Conservation (phyloP, 2,113 vertebrate genomes). For the Grantiella picta region DNA sequence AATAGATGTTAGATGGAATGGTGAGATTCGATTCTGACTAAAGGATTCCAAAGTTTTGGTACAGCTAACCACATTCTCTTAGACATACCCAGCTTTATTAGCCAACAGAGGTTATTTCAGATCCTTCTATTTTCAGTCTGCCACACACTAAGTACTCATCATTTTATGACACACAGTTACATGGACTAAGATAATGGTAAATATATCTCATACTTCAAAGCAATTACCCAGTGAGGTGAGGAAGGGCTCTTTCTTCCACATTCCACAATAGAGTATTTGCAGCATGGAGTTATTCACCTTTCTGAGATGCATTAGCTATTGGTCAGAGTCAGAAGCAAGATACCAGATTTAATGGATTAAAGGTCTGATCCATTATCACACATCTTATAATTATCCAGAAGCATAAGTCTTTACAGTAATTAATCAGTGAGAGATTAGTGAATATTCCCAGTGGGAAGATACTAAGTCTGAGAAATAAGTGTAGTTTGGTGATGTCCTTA, state of each 20-base stretch:
- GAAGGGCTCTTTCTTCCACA: slow-evolving; percentile 44
- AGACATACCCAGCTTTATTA: background rate
- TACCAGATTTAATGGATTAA: slow-evolving; percentile 66
- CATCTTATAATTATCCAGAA: slow-evolving; percentile 68
- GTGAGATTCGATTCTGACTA: background rate
- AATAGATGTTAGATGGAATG: background rate
- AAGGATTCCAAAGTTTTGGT: background rate
- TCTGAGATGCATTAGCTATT: slow-evolving; percentile 51
- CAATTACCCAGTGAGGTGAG: slow-evolving; percentile 49
- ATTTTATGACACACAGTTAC: slow-evolving; percentile 58
- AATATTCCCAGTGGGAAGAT: slow-evolving; percentile 66
- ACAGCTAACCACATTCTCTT: background rate
- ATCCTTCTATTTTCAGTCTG: slow-evolving; percentile 57
- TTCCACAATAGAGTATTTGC: slow-evolving; percentile 42
- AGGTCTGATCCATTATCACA: slow-evolving; percentile 69
- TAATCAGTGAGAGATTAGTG: slow-evolving; percentile 69
- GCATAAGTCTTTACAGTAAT: slow-evolving; percentile 68
- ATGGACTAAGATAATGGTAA: slow-evolving; percentile 62
- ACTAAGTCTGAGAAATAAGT: slow-evolving; percentile 60
- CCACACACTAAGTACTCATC: slow-evolving; percentile 51
- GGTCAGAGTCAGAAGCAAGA: slow-evolving; percentile 62
- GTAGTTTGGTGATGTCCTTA: slow-evolving; percentile 61
- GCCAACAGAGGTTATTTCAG: slow-evolving; percentile 35
- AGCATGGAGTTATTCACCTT: slow-evolving; percentile 55
- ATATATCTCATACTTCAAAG: slow-evolving; percentile 63